A percentile compares a stretch with the other conserved stretches of the same genome.
Evolutionary conservation across 2,888 invertebrate species (phyloP).

Genomic region (Hoplodrina ambigua): DNA sequence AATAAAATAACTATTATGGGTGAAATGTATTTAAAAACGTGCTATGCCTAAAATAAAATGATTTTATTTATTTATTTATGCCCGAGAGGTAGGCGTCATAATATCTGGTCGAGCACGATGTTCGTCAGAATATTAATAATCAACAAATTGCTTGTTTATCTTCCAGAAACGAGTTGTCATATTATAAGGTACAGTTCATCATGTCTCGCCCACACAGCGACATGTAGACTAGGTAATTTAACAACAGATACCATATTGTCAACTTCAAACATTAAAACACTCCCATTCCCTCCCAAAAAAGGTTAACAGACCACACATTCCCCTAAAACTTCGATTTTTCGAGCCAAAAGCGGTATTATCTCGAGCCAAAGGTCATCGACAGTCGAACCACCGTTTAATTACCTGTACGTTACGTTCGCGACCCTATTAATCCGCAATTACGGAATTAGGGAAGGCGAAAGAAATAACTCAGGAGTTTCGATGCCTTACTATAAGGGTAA

Average conservation of each 20-base stretch:
- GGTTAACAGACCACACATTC: not conserved
- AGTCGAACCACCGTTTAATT: conserved; percentile 65
- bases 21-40: no score
- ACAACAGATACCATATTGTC: not conserved
- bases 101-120: no score
- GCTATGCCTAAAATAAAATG: no score
- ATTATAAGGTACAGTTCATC: no score
- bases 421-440: conserved; percentile 71
- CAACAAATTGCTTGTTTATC: no score
- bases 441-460: conserved; percentile 56
- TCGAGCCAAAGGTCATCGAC: conserved; percentile 56
- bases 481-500: conserved; percentile 44
- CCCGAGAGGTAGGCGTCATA: no score
- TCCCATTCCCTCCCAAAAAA: not conserved
- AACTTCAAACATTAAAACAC: not conserved
- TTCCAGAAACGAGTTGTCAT: no score
- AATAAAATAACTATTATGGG: no score
- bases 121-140: no score
- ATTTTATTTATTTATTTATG: no score
- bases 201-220: no score
- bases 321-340: conserved; percentile 47
- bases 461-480: conserved; percentile 58
- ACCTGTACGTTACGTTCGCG: conserved; percentile 64
- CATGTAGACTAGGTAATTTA: no score
- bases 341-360: conserved; percentile 48